Conservation (phyloP, 2,888 invertebrate species). For the Drosophila picticornis region DNA sequence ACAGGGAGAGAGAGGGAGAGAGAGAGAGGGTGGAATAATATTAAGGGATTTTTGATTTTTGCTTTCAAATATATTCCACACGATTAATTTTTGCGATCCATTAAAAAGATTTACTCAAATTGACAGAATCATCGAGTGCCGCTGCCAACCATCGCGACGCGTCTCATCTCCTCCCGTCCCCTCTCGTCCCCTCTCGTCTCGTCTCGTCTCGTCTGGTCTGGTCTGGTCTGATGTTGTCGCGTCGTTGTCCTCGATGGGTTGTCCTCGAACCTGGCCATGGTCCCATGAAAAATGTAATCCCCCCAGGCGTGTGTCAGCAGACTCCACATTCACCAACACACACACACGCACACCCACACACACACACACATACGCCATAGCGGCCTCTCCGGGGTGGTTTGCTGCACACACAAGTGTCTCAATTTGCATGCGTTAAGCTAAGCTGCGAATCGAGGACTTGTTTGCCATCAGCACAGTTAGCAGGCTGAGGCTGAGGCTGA, state of each 20-base stretch:
- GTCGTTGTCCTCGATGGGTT: slow-evolving; percentile 41
- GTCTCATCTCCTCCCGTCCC: neutral
- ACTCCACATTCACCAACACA: slow-evolving; percentile 9
- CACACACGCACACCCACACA: neutral
- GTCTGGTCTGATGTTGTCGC: neutral
- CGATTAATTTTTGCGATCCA: slow-evolving; percentile 81
- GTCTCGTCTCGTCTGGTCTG: neutral
- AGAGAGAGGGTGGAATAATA: neutral
- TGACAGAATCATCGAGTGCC: slow-evolving; percentile 73
- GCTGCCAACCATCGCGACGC: slow-evolving; percentile 34
- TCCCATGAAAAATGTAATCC: slow-evolving; percentile 59
- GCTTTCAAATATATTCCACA: slow-evolving; percentile 74
- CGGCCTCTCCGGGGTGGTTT: slow-evolving; percentile 26
- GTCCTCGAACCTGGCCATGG: slow-evolving; percentile 61
- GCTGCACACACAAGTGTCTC: slow-evolving; percentile 71
- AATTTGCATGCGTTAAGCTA: slow-evolving; percentile 74
- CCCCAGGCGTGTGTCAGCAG: slow-evolving; percentile 38
- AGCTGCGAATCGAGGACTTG: slow-evolving; percentile 36
- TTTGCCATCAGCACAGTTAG: slow-evolving; percentile 1
- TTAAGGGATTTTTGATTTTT: slow-evolving; percentile 8
- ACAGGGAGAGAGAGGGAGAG: neutral
- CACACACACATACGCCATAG: neutral
- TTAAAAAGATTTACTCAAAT: slow-evolving; percentile 81
- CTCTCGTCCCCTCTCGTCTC: neutral
- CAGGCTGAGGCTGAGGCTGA: no score